A percentile compares a stretch with the other conserved stretches of the same genome.
Evolutionary conservation across 2,797 vertebrate species (phyloP).

Genomic region (Crypturellus tataupa): DNA sequence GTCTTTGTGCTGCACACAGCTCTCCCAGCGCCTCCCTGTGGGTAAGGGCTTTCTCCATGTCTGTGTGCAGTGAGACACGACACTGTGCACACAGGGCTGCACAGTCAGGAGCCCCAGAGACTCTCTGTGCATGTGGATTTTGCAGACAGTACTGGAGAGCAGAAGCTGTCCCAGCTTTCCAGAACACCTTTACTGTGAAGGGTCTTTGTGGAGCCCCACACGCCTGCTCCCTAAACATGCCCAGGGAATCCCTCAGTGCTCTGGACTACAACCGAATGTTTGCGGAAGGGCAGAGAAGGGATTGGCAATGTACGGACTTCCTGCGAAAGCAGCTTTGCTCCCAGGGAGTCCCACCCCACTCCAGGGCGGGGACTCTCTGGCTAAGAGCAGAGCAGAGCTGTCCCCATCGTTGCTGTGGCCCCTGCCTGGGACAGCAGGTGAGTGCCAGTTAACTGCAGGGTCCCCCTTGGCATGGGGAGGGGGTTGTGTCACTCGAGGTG

Average conservation of each 20-base stretch:
- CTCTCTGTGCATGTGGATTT: background rate
- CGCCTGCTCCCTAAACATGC: rapidly evolving
- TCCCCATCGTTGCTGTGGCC: background rate
- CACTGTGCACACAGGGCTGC: rapidly evolving
- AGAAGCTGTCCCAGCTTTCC: background rate
- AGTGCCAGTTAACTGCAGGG: background rate
- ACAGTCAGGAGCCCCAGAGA: background rate
- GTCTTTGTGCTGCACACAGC: rapidly evolving
- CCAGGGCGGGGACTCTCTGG: slow-evolving; percentile 40
- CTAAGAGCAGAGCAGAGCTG: rapidly evolving
- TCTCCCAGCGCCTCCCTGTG: background rate
- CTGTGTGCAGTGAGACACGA: background rate
- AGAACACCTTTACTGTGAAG: background rate
- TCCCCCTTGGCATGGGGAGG: background rate
- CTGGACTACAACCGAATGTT: rapidly evolving
- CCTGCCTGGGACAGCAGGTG: background rate
- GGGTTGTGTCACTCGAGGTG: rapidly evolving
- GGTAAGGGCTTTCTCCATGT: background rate
- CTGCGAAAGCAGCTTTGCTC: background rate
- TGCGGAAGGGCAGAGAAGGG: background rate
- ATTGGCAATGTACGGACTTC: background rate
- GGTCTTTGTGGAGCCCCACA: background rate
- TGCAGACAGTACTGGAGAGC: background rate
- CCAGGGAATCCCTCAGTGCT: rapidly evolving
- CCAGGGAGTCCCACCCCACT: background rate